Evolutionary conservation across 2,888 invertebrate species (phyloP).

Genomic region (Melipona bicolor): DNA sequence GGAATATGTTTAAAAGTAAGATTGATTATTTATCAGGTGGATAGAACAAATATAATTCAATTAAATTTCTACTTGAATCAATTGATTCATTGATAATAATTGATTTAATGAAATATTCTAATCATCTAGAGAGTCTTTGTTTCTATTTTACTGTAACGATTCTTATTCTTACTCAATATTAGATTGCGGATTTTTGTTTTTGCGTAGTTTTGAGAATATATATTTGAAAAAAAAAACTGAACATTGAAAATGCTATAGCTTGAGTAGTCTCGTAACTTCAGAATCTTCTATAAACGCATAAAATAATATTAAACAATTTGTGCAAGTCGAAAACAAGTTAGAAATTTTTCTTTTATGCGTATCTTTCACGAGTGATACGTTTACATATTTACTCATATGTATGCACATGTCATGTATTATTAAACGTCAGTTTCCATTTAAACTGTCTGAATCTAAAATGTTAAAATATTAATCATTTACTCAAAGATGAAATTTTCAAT

Average conservation of each 20-base stretch:
- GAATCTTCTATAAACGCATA: no score
- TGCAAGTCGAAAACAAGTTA: neutral
- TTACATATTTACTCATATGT: neutral
- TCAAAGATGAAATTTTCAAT: neutral
- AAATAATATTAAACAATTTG: neutral
- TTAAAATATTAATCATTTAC: neutral
- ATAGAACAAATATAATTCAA: neutral
- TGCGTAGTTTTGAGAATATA: no score
- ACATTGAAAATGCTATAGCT: no score
- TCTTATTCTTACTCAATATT: no score
- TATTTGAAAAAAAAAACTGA: no score
- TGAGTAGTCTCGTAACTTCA: no score
- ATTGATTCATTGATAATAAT: neutral
- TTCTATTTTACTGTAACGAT: neutral
- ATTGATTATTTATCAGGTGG: neutral
- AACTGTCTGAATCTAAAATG: neutral
- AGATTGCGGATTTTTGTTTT: no score
- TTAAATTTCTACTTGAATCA: neutral
- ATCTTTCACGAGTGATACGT: neutral
- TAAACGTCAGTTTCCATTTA: neutral
- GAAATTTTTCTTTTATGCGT: neutral
- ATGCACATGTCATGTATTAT: neutral
- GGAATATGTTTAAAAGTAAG: no score
- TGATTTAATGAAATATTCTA: neutral
- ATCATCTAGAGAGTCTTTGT: neutral